Evolutionary conservation across 1,140 invertebrate genomes (phyloP).

Genomic region (Parapsyche elsis): DNA sequence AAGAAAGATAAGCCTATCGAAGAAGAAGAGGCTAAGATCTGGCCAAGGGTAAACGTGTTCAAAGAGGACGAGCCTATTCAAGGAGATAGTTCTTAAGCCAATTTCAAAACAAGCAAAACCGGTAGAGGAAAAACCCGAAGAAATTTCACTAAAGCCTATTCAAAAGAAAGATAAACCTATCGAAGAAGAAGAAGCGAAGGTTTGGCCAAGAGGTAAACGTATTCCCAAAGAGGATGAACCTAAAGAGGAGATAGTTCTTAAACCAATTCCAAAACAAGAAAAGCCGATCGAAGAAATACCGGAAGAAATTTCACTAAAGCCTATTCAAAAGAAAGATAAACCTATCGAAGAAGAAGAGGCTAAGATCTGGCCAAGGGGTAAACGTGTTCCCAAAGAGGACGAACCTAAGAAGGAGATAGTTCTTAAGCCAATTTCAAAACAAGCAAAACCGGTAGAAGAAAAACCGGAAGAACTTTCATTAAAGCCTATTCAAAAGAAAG

Average conservation of each 20-base stretch:
- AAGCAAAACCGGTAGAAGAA: conserved; percentile 56
- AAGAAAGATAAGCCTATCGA: conserved; percentile 56
- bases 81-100: conserved; percentile 61
- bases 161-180: conserved; percentile 57
- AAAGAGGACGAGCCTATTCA: conserved; percentile 57
- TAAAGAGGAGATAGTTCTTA: conserved; percentile 60
- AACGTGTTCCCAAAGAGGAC: conserved; percentile 60
- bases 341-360: conserved; percentile 50
- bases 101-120: conserved; percentile 58
- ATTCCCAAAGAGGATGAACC: conserved; percentile 59
- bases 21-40: conserved; percentile 62
- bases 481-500: conserved; percentile 54
- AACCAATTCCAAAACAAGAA: conserved; percentile 60
- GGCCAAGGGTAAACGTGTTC: conserved; percentile 64
- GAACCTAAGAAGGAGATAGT: conserved; percentile 59
- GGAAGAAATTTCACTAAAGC: conserved; percentile 47
- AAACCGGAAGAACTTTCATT: conserved; percentile 58
- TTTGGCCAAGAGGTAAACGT: conserved; percentile 63
- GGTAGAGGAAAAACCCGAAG: conserved; percentile 59
- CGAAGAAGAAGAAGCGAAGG: conserved; percentile 56
- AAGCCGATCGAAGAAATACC: conserved; percentile 54
- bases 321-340: conserved; percentile 52
- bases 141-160: conserved; percentile 62
- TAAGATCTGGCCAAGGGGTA: conserved; percentile 62
- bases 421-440: conserved; percentile 61